A percentile compares a stretch with the other conserved stretches of the same genome.
Conservation (phyloP, 1,140 invertebrate genomes). For the Chelonus insularis region DNA sequence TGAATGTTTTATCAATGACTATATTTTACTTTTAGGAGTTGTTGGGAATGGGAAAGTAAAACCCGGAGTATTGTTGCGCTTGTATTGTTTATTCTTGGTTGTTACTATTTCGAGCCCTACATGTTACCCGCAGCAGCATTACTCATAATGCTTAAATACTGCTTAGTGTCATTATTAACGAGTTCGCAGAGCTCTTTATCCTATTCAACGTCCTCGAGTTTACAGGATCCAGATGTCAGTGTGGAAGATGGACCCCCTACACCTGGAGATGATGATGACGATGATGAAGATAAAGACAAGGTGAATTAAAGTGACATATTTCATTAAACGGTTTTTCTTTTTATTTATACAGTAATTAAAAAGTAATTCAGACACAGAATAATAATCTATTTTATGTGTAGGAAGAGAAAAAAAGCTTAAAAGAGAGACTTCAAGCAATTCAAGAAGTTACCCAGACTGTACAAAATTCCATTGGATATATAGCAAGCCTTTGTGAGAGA, state of each 20-base stretch:
- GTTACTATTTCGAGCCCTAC: conserved; percentile 86
- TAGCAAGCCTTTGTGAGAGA: conserved; percentile 89
- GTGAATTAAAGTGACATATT: too few species aligned
- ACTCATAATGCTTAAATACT: conserved; percentile 78
- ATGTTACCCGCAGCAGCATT: conserved; percentile 80
- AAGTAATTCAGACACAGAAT: too few species aligned
- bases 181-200: conserved; percentile 41
- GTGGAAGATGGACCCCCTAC: conserved; percentile 53
- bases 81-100: conserved; percentile 77
- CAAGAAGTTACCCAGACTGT: conserved; percentile 95
- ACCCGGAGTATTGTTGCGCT: conserved; percentile 86
- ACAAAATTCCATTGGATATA: conserved; percentile 90
- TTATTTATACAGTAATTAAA: too few species aligned
- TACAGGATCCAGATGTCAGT: conserved; percentile 39
- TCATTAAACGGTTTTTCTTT: too few species aligned
- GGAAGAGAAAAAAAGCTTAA: conserved; percentile 95
- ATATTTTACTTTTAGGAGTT: conserved; percentile 69
- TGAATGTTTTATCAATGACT: too few species aligned
- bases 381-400: too few species aligned
- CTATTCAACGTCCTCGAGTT: conserved; percentile 38
- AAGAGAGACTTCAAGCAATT: conserved; percentile 90
- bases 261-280: conserved; percentile 80
- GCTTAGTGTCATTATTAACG: conserved; percentile 59
- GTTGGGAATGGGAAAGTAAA: conserved; percentile 96
- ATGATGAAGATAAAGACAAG: conserved; percentile 80